Conservation (phyloP, 1,140 invertebrate species). For the Thrips palmi region DNA sequence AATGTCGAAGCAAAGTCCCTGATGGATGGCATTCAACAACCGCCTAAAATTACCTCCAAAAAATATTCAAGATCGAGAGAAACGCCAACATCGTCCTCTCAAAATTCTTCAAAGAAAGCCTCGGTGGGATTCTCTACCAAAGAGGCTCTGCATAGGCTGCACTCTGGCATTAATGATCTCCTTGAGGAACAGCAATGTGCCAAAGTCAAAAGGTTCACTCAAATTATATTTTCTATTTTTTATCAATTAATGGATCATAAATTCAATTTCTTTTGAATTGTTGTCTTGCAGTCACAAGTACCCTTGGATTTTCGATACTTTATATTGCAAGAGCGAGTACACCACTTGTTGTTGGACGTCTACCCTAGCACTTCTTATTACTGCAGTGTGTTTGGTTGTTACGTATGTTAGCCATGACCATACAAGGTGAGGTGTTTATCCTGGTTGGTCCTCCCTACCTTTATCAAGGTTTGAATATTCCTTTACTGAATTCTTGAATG, state of each 20-base stretch:
- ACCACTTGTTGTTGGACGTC: constrained; percentile 47
- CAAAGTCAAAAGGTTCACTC: background rate
- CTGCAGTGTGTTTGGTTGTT: constrained; percentile 24
- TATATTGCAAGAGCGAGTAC: constrained; percentile 37
- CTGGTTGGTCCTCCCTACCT: no score
- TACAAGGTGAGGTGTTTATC: constrained; percentile 18
- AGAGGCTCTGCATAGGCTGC: constrained; percentile 25
- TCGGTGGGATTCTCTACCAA: constrained; percentile 23
- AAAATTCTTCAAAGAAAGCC: no score
- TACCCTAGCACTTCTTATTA: constrained; percentile 28
- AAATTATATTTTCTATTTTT: constrained; percentile 9
- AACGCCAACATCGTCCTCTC: no score
- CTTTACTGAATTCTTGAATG: constrained; percentile 15
- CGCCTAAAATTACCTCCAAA: no score
- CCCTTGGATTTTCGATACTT: constrained; percentile 31
- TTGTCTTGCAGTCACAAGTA: constrained; percentile 24
- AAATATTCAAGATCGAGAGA: no score
- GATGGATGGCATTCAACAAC: no score
- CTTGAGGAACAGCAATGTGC: constrained; percentile 22
- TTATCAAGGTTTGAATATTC: no score
- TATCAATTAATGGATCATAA: constrained; percentile 15
- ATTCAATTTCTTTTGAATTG: constrained; percentile 6
- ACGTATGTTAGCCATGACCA: constrained; percentile 23
- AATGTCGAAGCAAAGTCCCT: no score
- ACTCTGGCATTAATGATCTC: constrained; percentile 25